A percentile compares a stretch with the other conserved stretches of the same genome.
phyloP scores from a whole-genome alignment of 2,113 vertebrate genomes.

The Eira barbara region DNA sequence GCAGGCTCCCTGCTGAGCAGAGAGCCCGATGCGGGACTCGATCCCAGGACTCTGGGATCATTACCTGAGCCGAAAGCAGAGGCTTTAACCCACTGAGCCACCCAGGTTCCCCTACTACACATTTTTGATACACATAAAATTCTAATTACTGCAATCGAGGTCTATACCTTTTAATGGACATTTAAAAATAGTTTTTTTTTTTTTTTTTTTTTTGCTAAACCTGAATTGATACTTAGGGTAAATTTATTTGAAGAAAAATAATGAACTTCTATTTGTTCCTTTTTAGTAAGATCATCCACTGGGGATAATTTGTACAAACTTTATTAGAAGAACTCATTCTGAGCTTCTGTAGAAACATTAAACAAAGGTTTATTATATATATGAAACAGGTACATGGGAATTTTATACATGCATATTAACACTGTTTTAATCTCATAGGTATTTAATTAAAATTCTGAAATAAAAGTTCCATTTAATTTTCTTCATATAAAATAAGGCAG shows the following conservation, averaged over 20 bases:
- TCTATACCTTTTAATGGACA: background rate
- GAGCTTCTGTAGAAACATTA: background rate
- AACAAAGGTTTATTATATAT: background rate
- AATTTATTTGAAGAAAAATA: background rate
- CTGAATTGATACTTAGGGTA: background rate
- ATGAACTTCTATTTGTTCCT: background rate
- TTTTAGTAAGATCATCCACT: background rate
- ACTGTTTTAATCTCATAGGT: background rate
- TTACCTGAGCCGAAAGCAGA: no score
- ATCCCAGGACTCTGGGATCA: no score
- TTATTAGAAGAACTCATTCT: background rate
- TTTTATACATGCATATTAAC: background rate
- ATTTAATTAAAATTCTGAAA: background rate
- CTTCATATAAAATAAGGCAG: background rate
- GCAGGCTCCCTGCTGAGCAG: no score
- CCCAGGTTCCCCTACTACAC: no score
- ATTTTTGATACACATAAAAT: background rate
- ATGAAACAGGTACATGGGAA: background rate
- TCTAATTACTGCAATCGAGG: background rate
- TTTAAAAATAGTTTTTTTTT: background rate
- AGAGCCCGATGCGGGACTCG: no score
- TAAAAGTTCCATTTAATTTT: background rate
- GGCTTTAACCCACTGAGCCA: no score
- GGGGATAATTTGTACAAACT: background rate
- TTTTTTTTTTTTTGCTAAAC: background rate